Evolutionary conservation across 2,113 vertebrate species (phyloP).

Genomic region (Zingel zingel): DNA sequence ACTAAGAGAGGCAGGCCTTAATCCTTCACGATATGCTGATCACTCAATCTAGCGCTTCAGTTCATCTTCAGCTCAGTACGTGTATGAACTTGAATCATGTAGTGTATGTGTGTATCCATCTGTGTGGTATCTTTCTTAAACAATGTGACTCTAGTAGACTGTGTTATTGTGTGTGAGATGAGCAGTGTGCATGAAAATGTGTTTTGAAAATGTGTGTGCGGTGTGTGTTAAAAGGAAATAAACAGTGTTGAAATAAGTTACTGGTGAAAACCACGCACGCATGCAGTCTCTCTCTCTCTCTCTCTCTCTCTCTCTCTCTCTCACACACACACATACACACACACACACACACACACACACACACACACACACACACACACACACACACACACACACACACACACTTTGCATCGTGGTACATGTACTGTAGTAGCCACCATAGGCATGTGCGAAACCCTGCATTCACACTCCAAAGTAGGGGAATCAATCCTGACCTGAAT

Average conservation of each 20-base stretch:
- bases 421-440: not conserved
- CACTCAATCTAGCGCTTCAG: conserved; percentile 17
- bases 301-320: no score
- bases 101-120: not conserved
- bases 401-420: not conserved
- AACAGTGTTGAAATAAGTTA: not conserved
- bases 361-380: no score
- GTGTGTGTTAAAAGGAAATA: not conserved
- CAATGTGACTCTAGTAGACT: conserved; percentile 22
- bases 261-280: no score
- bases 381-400: not conserved
- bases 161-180: conserved; percentile 49
- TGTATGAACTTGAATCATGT: not conserved
- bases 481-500: conserved; percentile 21
- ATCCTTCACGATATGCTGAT: conserved; percentile 42
- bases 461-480: conserved; percentile 4
- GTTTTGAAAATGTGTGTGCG: conserved; percentile 8
- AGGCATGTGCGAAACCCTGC: not conserved
- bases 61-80: conserved; percentile 22
- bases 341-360: no score
- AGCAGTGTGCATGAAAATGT: not conserved
- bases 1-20: no score
- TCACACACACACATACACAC: no score
- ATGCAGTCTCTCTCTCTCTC: no score
- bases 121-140: conserved; percentile 18